A percentile compares a stretch with the other conserved stretches of the same genome.
phyloP scores from a whole-genome alignment of 2,888 invertebrate species.

The Drosophila kambysellisi region DNA sequence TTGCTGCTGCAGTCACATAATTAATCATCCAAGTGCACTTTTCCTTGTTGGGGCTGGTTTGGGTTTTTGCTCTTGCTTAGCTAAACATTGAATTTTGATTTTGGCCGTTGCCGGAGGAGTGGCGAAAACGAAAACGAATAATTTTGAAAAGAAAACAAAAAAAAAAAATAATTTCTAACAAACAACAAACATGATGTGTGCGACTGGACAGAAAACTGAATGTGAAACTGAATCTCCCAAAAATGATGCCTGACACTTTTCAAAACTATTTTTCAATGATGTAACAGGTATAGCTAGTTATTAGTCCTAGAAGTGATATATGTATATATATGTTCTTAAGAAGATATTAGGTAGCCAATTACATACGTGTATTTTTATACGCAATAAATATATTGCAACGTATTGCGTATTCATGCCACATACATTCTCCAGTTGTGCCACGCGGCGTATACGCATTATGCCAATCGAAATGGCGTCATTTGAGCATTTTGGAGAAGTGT shows the following conservation, averaged over 20 bases:
- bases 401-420: constrained; percentile 1
- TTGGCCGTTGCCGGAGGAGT: constrained; percentile 63
- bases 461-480: constrained; percentile 33
- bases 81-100: constrained; percentile 70
- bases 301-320: background rate
- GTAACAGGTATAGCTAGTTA: background rate
- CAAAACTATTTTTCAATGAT: background rate
- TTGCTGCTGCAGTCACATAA: constrained; percentile 65
- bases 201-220: constrained; percentile 60
- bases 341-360: background rate
- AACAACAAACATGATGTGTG: constrained; percentile 66
- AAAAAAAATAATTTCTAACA: constrained; percentile 67
- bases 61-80: constrained; percentile 35
- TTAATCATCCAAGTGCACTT: constrained; percentile 50
- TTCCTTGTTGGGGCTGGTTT: background rate
- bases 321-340: no score
- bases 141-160: constrained; percentile 60
- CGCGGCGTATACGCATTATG: constrained; percentile 33
- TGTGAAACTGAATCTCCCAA: constrained; percentile 24
- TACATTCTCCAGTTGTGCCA: background rate
- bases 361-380: background rate
- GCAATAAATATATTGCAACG: background rate
- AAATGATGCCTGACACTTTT: background rate
- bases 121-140: constrained; percentile 61
- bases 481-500: constrained; percentile 40